Evolutionary conservation across 1,140 invertebrate species (phyloP), one percentile per base, ranked within the genome.

Genomic region (Drosophila aff.): DNA sequence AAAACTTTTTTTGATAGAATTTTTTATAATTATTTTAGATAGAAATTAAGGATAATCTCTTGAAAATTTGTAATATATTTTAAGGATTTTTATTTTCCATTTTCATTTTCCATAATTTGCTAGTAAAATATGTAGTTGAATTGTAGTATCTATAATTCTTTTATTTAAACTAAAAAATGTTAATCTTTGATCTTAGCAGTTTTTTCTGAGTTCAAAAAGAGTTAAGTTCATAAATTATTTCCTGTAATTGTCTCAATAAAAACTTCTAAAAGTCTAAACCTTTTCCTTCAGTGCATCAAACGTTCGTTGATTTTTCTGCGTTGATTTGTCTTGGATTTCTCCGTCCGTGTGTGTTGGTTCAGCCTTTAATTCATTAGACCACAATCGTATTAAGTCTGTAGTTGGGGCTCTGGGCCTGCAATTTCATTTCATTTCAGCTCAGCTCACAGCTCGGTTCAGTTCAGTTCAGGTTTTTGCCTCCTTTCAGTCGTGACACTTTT

Each of bases 341-440:
- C 23, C n/a, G 44, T 72, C 23, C 43, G 57, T 77, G 41, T 73
- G 62, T 73, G 61, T 73, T 62, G 61, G 77, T 64, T 79, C 77
- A 73, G 76, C 76, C 76, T 74, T 80, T 80, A 80, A 80, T 79
- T 80, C 76, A 80, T 80, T 79, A 80, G 76, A 80, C 76, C 78
- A 79, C 68, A 79, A 80, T 80, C 78, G 68, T 80, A 80, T 80
- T 80, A 80, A 80, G 71, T 67, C 62, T 67, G 78, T 67, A 79
- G 77, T 73, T 59, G 69, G 60, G 61, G 74, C 49, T 47, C 49
- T 71, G 49, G 55, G 74, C 77, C 47, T 57, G 68, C 76, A 80
- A 80, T 79, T 79, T 78, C 71, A 74, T 74, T 74, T 67, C 58
- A 67, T 67, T 67, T 74, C 55, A 73, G 36, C 71, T 61, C 55